These are phyloP conservation scores for Athalia rosae DNA, from an alignment of 2,888 invertebrate species.

Conservation along the genomic window DNA sequence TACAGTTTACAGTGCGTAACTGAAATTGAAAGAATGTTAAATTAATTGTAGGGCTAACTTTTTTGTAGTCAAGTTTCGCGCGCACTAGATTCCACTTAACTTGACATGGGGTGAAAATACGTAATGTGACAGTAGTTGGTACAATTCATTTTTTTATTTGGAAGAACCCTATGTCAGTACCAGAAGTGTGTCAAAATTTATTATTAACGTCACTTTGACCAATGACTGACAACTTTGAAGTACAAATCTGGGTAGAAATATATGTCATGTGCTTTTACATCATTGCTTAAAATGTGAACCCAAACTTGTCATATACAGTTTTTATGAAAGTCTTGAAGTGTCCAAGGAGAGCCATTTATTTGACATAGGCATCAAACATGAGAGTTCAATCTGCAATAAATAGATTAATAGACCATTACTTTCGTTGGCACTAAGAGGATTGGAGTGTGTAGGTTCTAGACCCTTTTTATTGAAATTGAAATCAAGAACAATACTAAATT, in stretches of 20 bases:
- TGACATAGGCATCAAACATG: not conserved
- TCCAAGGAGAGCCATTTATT: not conserved
- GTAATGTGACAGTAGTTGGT: not conserved
- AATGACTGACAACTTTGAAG: no score
- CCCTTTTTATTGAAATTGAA: constrained; percentile 52
- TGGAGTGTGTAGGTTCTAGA: constrained; percentile 65
- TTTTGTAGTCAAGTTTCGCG: constrained; percentile 34
- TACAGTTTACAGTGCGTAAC: not conserved
- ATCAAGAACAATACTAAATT: constrained; percentile 34
- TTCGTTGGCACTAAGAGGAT: constrained; percentile 65
- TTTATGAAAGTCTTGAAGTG: not conserved
- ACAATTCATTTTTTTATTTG: not conserved
- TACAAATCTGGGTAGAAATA: constrained; percentile 17
- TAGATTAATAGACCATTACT: constrained; percentile 23
- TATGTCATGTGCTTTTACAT: constrained; percentile 57
- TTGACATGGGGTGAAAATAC: not conserved
- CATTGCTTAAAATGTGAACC: constrained; percentile 64
- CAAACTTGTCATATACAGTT: constrained; percentile 52
- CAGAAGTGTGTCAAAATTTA: not conserved
- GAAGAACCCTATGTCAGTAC: no score
- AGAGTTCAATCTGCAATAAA: not conserved
- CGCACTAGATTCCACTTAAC: constrained; percentile 33
- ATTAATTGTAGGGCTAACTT: constrained; percentile 27
- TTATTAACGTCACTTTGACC: no score
- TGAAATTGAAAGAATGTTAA: not conserved